phyloP scores from a whole-genome alignment of 2,113 vertebrate genomes.

The Mustela nigripes region DNA sequence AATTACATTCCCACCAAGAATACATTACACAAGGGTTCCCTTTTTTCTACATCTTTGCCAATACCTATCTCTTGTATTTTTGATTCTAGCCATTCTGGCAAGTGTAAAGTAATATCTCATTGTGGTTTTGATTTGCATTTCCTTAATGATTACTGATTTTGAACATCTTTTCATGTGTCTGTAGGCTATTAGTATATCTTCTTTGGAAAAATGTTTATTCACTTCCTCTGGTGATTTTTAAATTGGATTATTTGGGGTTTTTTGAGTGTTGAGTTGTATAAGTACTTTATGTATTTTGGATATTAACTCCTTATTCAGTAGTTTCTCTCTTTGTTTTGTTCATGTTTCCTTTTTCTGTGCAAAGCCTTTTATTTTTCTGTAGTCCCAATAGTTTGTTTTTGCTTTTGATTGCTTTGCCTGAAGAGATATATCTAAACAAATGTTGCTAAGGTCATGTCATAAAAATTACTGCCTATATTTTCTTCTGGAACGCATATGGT shows the following conservation, averaged over 20 bases:
- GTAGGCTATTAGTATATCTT: background rate
- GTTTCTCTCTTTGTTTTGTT: background rate
- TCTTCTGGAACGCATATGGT: background rate
- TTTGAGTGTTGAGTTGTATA: background rate
- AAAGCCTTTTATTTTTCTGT: background rate
- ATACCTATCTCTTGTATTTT: background rate
- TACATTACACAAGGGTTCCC: background rate
- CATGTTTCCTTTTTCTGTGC: background rate
- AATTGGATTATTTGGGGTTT: background rate
- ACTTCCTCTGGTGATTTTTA: background rate
- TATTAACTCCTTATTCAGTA: background rate
- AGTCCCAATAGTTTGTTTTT: background rate
- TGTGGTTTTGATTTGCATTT: background rate
- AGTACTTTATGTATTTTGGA: background rate
- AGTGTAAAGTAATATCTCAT: background rate
- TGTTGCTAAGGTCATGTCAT: background rate
- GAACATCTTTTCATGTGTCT: background rate
- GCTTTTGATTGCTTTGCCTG: background rate
- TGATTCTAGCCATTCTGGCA: background rate
- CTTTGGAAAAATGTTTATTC: background rate
- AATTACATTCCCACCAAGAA: background rate
- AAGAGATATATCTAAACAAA: background rate
- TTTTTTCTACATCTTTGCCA: background rate
- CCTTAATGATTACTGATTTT: background rate
- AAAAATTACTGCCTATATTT: background rate